Percentiles rank a stretch among this genome's conserved stretches.
Evolutionary conservation across 2,797 vertebrate species (phyloP).

Genomic region (Notamacropus eugenii): DNA sequence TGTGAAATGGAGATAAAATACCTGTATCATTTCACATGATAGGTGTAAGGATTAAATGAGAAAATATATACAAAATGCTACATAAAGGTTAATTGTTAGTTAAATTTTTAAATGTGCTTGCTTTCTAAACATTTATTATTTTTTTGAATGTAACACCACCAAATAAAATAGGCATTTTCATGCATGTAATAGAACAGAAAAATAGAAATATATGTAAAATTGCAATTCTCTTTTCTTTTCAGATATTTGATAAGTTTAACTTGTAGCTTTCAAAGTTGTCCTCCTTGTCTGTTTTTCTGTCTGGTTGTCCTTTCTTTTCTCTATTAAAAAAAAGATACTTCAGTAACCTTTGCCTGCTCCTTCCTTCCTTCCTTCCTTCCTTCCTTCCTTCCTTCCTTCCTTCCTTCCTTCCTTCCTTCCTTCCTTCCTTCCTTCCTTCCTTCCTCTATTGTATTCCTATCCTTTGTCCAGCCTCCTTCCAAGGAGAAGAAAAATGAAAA

Average conservation of each 20-base stretch:
- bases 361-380: neutral
- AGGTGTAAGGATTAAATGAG: neutral
- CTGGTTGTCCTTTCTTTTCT: neutral
- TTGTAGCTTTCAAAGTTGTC: neutral
- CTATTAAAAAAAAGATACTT: neutral
- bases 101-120: neutral
- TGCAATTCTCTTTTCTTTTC: neutral
- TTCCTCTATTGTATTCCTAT: neutral
- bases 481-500: neutral
- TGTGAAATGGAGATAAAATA: neutral
- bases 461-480: neutral
- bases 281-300: neutral
- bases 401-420: neutral
- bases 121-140: neutral
- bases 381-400: neutral
- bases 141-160: neutral
- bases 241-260: neutral
- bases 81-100: neutral
- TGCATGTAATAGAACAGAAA: neutral
- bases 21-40: neutral
- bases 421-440: no score
- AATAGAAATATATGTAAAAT: neutral
- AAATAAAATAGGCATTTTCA: neutral
- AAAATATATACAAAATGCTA: neutral
- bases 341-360: neutral